These are phyloP conservation scores for Mormyrops boulengeri DNA, from an alignment of 2,797 vertebrate genomes.

Conservation along the genomic window DNA sequence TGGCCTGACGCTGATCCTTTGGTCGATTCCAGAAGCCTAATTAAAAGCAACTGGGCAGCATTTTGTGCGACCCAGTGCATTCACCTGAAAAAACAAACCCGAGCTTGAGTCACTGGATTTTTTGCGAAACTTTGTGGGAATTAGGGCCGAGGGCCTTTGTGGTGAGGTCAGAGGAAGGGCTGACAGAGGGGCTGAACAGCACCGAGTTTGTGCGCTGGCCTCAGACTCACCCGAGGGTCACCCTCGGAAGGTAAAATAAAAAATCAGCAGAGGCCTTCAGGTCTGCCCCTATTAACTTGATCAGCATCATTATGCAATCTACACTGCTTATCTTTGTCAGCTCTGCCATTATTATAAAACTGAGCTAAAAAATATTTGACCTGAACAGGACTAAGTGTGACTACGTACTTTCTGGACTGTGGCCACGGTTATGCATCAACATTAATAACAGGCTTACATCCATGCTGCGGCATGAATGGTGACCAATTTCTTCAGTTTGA, in stretches of 20 bases:
- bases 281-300: not conserved
- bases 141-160: constrained; percentile 48
- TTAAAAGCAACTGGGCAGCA: constrained; percentile 84
- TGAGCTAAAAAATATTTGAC: not conserved
- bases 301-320: not conserved
- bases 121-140: constrained; percentile 58
- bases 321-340: not conserved
- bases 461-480: not conserved
- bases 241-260: constrained; percentile 40
- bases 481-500: not conserved
- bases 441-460: not conserved
- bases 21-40: constrained; percentile 77
- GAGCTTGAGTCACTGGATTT: constrained; percentile 51
- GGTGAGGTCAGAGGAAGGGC: constrained; percentile 64
- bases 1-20: constrained; percentile 65
- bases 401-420: not conserved
- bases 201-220: constrained; percentile 49
- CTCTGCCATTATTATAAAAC: constrained; percentile 8
- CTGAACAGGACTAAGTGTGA: not conserved
- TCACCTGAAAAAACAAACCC: constrained; percentile 94
- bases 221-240: constrained; percentile 61
- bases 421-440: no score
- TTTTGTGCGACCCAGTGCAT: constrained; percentile 73
- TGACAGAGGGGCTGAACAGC: constrained; percentile 50
- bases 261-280: constrained; percentile 28